Base-by-base conservation (phyloP, 2,113 vertebrate species). In the Crocuta crocuta region DNA sequence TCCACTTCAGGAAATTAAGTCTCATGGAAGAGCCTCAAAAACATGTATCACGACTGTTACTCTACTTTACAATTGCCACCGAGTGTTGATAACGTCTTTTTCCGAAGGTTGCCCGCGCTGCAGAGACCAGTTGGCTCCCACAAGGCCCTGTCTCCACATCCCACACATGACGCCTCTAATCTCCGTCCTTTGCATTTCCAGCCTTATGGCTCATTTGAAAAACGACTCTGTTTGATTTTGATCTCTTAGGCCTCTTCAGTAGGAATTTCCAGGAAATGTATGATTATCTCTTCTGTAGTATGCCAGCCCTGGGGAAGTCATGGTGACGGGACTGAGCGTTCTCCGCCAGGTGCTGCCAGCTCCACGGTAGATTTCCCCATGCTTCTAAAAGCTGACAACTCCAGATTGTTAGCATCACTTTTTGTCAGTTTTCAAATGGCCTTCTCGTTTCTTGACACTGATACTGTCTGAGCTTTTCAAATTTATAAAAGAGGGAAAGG, bases 351-450 rank as follows among this genome's bases (percentile, higher is more conserved):
- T 98, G 91, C 98, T 97, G 95, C 83, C 94, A 97, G 74, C 63
- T 81, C 3, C 17, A 96, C 15, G 71, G 80, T 97, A 96, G 68
- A 85, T 86, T 97, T 98, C 94, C 92, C 93, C 13, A 16, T 55
- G 80, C 97, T 98, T 98, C 96, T 95, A 66, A 89, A 82, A 4
- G 2, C 28, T 98, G 98, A 98, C 97, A 98, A 96, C 92, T 94
- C 76, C 2, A 4, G 97, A 91, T 97, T 95, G 97, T 98, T 98
- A 95, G 91, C 96, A 98, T 97, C 94, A 96, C 84, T 97, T 98
- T 97, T 98, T 98, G 98, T 98, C 98, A 98, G 94, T 97, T 97
- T 98, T 98, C 97, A 98, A 98, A 95, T 96, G 96, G 86, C 96
- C 97, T 97, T 97, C 91, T 97, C 78, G 81, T 98, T 98, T 97